phyloP scores from a whole-genome alignment of 92 coral and sea anemone genomes.

The Zoanthus sansibaricus region DNA sequence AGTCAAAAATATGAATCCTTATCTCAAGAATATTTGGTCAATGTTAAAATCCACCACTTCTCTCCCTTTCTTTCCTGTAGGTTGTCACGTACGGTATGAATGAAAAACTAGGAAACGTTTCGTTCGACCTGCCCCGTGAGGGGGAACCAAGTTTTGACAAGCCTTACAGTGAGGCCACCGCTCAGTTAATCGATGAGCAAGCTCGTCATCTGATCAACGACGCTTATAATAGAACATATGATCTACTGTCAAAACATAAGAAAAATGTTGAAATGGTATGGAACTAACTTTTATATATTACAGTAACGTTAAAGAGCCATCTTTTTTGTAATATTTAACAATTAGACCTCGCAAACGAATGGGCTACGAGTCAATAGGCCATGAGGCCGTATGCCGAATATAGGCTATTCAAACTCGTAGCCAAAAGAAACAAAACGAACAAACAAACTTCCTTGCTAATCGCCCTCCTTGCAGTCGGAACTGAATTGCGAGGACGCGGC shows the following conservation, averaged over 20 bases:
- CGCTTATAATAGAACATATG: conserved; percentile 85
- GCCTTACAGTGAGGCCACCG: conserved; percentile 99
- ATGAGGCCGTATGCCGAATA: too few species aligned
- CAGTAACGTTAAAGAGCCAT: not conserved
- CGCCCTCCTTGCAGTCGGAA: too few species aligned
- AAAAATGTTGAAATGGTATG: conserved; percentile 92
- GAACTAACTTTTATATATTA: not conserved
- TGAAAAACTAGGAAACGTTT: conserved; percentile 91
- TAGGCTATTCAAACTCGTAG: too few species aligned
- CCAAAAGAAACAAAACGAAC: too few species aligned
- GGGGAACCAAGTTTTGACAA: conserved; percentile 98
- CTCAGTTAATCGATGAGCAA: conserved; percentile 99
- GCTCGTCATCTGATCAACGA: conserved; percentile 94
- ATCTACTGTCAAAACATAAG: conserved; percentile 79
- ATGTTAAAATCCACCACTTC: not conserved
- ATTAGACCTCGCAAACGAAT: too few species aligned
- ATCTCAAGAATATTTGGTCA: too few species aligned
- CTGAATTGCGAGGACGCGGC: too few species aligned
- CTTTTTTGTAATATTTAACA: too few species aligned
- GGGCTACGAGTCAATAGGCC: too few species aligned
- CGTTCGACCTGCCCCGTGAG: conserved; percentile 98
- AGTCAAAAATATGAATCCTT: too few species aligned
- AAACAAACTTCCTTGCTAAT: too few species aligned
- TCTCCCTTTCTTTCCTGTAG: conserved; percentile 48
- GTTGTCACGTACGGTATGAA: conserved; percentile 99